These are phyloP conservation scores for Acanthurus tractus DNA, from an alignment of 2,797 vertebrate genomes.

Conservation along the genomic window DNA sequence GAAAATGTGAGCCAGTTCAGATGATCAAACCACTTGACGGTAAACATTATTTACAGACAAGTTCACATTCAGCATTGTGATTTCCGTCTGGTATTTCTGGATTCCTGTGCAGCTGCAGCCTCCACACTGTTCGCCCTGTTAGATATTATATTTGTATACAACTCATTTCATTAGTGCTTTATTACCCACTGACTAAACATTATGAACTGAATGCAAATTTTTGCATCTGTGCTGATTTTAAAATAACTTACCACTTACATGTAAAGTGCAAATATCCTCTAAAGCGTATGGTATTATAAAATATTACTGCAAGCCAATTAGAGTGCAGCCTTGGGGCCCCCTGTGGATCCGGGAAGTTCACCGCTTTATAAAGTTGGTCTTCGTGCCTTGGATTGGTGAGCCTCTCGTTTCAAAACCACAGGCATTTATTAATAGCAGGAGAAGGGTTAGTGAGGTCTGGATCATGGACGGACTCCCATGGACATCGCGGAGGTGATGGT, in stretches of 20 bases:
- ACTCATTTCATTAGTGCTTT: background rate
- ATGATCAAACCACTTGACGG: background rate
- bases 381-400: background rate
- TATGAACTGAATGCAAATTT: background rate
- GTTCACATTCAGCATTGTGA: background rate
- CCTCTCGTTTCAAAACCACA: background rate
- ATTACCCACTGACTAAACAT: background rate
- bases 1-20: conserved; percentile 9
- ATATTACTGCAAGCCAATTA: background rate
- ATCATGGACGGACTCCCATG: background rate
- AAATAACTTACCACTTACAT: background rate
- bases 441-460: background rate
- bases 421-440: background rate
- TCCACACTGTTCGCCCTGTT: too few species aligned
- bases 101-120: background rate
- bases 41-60: background rate
- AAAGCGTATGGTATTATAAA: too few species aligned
- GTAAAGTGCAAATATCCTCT: background rate
- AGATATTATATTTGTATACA: too few species aligned
- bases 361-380: background rate
- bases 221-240: background rate
- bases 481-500: background rate
- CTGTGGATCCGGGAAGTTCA: background rate
- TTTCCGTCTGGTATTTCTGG: background rate
- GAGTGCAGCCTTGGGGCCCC: background rate